Conservation (phyloP, 2,797 vertebrate species). For the Acanthornis magna region DNA sequence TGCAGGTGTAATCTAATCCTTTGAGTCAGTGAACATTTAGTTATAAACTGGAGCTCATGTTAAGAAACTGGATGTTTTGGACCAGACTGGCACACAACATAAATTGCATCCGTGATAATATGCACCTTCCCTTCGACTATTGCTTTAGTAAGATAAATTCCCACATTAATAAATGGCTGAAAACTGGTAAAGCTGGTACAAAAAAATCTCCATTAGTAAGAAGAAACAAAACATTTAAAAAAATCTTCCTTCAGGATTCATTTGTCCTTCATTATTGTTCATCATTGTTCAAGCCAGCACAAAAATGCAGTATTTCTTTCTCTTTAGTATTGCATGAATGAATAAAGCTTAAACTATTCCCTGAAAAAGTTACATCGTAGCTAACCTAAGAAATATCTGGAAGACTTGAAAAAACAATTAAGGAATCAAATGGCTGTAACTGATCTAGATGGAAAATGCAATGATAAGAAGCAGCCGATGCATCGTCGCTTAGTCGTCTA, state of each 20-base stretch:
- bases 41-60: slow-evolving; percentile 82
- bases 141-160: slow-evolving; percentile 94
- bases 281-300: slow-evolving; percentile 83
- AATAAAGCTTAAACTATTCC: slow-evolving; percentile 92
- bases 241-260: slow-evolving; percentile 86
- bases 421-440: slow-evolving; percentile 83
- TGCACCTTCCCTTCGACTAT: slow-evolving; percentile 92
- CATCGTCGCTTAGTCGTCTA: slow-evolving; percentile 76
- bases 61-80: slow-evolving; percentile 80
- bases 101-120: slow-evolving; percentile 95
- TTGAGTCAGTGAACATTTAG: slow-evolving; percentile 83
- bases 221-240: slow-evolving; percentile 89
- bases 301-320: slow-evolving; percentile 85
- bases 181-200: slow-evolving; percentile 94
- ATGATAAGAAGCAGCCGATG: slow-evolving; percentile 82
- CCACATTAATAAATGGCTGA: slow-evolving; percentile 90
- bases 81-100: slow-evolving; percentile 92
- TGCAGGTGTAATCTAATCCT: slow-evolving; percentile 83
- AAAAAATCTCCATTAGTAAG: slow-evolving; percentile 90
- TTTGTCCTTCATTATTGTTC: slow-evolving; percentile 82
- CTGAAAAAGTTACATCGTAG: slow-evolving; percentile 88
- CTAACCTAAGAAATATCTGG: slow-evolving; percentile 86
- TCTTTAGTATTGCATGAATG: slow-evolving; percentile 90
- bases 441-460: slow-evolving; percentile 83
- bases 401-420: slow-evolving; percentile 88